Evolutionary conservation across 1,140 invertebrate genomes (phyloP), one percentile per base, ranked within the genome.

Genomic region (Zaprionus tsacasi): DNA sequence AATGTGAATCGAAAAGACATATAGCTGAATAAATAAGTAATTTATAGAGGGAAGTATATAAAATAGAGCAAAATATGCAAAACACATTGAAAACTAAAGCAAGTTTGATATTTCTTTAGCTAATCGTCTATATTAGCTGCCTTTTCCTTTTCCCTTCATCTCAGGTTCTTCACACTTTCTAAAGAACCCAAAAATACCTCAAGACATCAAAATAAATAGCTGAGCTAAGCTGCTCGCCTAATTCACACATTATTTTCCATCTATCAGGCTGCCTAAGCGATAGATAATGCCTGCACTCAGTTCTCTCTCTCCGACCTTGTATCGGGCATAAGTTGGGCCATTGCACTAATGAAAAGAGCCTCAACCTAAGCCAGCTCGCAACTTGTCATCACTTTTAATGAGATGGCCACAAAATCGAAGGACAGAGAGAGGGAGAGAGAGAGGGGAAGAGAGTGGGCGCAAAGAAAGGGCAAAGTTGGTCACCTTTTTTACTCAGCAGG

Each of bases 321-420:
- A 52, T 38, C 38, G 25, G 38, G 36, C 43, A 45, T 72, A 67
- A 13, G 45, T 43, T 11, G 38, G 27, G 8, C 35, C 57, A 56
- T 57, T 69, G 60, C 68, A 73, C 66, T 69, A 55, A 69, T 73
- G 70, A 69, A 61, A 60, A 69, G 57, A 69, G 67, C 72, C 58
- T 55, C 35, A 30, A 21, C 52, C 12, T 64, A 70, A 70, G 67
- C 59, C 54, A 8, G 7, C n/a, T 45, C 30, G 68, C 76, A 88
- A 79, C 82, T 82, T 86, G 82, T 86, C 82, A 88, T 86, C 83
- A 88, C 80, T 86, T 86, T 86, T 86, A 86, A 86, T 86, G 86
- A 88, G 82, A 85, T 83, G 83, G 80, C 79, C 82, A 76, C 83
- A 88, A 27, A 76, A 82, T 35, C 27, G 11, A 64, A 10, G 15